phyloP scores from a whole-genome alignment of 2,888 invertebrate genomes.

The Acanthosepion pharaonis region DNA sequence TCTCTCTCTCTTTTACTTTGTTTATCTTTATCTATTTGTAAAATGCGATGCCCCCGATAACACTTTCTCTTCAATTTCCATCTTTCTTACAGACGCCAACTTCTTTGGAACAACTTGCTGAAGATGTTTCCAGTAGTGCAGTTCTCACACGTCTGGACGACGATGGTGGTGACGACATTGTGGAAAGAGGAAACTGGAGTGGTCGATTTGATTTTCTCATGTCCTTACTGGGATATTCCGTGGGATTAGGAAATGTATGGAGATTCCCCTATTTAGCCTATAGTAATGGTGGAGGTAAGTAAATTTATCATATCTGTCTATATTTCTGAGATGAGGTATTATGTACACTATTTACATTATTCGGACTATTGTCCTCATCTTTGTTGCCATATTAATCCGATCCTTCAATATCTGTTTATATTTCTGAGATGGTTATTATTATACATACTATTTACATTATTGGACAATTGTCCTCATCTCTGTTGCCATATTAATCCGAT shows the following conservation, averaged over 20 bases:
- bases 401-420: no score
- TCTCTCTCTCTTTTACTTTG: neutral
- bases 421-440: no score
- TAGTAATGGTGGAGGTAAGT: slow-evolving; percentile 71
- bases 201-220: slow-evolving; percentile 71
- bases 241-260: slow-evolving; percentile 76
- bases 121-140: slow-evolving; percentile 70
- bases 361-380: no score
- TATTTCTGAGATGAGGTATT: no score
- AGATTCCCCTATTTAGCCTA: slow-evolving; percentile 78
- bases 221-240: slow-evolving; percentile 70
- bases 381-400: no score
- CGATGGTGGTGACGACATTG: slow-evolving; percentile 63
- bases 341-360: no score
- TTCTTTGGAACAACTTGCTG: slow-evolving; percentile 58
- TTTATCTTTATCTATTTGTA: neutral
- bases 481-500: no score
- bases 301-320: neutral
- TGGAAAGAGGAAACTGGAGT: slow-evolving; percentile 69
- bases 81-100: slow-evolving; percentile 58
- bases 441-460: no score
- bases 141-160: slow-evolving; percentile 67
- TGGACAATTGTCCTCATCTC: no score
- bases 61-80: neutral
- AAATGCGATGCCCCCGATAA: neutral